Percentiles rank a stretch among this genome's conserved stretches.
These are phyloP conservation scores for Hedya salicella DNA, from an alignment of 2,888 invertebrate species.

Conservation along the genomic window DNA sequence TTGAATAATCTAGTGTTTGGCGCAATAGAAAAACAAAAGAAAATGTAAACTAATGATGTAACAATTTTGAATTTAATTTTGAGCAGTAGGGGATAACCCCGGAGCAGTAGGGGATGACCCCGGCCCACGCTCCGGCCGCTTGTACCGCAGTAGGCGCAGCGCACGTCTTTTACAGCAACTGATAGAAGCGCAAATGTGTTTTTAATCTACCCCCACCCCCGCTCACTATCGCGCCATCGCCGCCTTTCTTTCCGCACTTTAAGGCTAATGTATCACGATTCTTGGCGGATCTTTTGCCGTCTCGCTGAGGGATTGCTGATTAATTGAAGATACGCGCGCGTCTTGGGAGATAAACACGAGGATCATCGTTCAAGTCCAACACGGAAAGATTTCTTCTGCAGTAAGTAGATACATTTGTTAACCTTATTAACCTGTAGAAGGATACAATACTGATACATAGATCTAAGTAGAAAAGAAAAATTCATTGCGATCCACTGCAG, in stretches of 20 bases:
- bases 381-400: neutral
- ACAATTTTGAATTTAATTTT: no score
- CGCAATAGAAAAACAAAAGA: no score
- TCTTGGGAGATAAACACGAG: neutral
- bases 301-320: slow-evolving; percentile 27
- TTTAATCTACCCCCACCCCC: slow-evolving; percentile 30
- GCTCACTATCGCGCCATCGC: slow-evolving; percentile 13
- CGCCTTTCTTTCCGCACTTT: slow-evolving; percentile 25
- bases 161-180: slow-evolving; percentile 6
- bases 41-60: no score
- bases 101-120: no score
- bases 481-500: no score
- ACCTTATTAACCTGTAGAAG: no score
- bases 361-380: neutral
- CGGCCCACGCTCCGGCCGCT: no score
- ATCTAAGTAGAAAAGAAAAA: no score
- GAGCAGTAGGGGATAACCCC: no score
- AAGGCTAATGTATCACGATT: slow-evolving; percentile 31
- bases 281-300: slow-evolving; percentile 8
- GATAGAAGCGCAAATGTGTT: slow-evolving; percentile 39
- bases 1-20: no score
- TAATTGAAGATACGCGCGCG: slow-evolving; percentile 15
- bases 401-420: neutral
- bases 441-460: no score
- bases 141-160: neutral